Evolutionary conservation across 2,797 vertebrate genomes (phyloP), one percentile per base, ranked within the genome.

Genomic region (Ptychadena robeensis): DNA sequence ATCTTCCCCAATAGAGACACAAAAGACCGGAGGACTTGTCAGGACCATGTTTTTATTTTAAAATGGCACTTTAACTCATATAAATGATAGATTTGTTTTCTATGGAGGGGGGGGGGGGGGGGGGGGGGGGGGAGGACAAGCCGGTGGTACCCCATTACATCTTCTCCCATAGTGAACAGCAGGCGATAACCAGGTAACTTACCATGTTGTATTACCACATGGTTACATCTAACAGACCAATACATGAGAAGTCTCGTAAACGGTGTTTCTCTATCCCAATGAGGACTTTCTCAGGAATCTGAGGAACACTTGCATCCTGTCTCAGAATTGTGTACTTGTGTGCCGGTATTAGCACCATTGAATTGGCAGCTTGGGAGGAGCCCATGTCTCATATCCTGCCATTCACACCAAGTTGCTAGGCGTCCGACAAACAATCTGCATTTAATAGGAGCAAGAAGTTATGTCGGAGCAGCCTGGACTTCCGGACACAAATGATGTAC

Each of bases 301-400:
- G 11, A 53, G 32, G 64, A 35, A 35, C 66, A 35, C n/a, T 34
- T 74, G 48, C 44, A 84, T 84, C 82, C 82, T 80, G 64, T 84
- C 82, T 57, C 82, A 84, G 82, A 80, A 84, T 80, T 84, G 82
- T 84, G 37, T 73, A 28, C 35, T 69, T 68, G 7, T 12, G 34
- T 67, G 31, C 30, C 63, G 57, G 2, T 40, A 48, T 66, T 37
- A 31, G 18, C 2, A 3, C 27, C 70, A 74, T 68, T 73, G 76
- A 79, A 80, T 87, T 87, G 86, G 64, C 80, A 82, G 82, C 86
- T 25, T 89, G 88, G 91, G 91, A 90, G 90, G 89, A 85, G 78
- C 87, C 86, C 87, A 0, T 0, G 85, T 85, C 65, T 86, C 87
- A 89, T 87, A 94, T 94, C 93, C 93, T 94, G 90, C 88, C 87